These are phyloP conservation scores for Hypsopygia costalis DNA, from an alignment of 2,888 invertebrate genomes.

Conservation along the genomic window DNA sequence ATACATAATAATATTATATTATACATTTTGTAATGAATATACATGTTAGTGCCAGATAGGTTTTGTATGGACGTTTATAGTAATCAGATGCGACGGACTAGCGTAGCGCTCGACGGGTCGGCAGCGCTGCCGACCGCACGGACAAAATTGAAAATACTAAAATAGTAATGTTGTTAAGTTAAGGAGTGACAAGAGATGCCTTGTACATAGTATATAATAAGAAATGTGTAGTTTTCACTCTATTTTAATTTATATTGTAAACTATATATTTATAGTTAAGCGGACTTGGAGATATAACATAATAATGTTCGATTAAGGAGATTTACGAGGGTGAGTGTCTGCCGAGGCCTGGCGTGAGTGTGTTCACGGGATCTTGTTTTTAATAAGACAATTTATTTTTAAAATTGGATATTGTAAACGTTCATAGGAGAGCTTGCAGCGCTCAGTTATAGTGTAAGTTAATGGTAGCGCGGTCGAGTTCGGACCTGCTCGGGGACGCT, in stretches of 20 bases:
- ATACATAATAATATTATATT: conserved; percentile 65
- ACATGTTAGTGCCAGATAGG: conserved; percentile 79
- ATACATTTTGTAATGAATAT: conserved; percentile 78
- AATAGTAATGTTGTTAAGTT: conserved; percentile 36
- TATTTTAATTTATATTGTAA: conserved; percentile 76
- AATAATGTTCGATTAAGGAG: conserved; percentile 43
- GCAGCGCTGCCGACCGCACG: conserved; percentile 11
- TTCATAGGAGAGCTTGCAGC: conserved; percentile 72
- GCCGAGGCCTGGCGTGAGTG: conserved; percentile 46
- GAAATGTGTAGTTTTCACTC: conserved; percentile 76
- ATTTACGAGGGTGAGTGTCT: conserved; percentile 35
- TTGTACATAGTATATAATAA: conserved; percentile 73
- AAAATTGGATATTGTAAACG: conserved; percentile 50
- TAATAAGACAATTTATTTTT: conserved; percentile 53
- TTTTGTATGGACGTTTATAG: conserved; percentile 73
- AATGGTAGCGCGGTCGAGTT: conserved; percentile 14
- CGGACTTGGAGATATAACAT: conserved; percentile 59
- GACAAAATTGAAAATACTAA: conserved; percentile 29
- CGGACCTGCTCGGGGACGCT: not conserved
- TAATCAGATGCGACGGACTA: conserved; percentile 23
- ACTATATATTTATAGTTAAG: conserved; percentile 72
- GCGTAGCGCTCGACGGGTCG: not conserved
- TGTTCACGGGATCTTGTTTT: conserved; percentile 28
- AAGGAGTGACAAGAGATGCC: conserved; percentile 61
- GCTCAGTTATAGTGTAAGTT: conserved; percentile 38